These are phyloP conservation scores for Hippocampus barbouri DNA, from an alignment of 2,113 vertebrate species.

Conservation along the genomic window DNA sequence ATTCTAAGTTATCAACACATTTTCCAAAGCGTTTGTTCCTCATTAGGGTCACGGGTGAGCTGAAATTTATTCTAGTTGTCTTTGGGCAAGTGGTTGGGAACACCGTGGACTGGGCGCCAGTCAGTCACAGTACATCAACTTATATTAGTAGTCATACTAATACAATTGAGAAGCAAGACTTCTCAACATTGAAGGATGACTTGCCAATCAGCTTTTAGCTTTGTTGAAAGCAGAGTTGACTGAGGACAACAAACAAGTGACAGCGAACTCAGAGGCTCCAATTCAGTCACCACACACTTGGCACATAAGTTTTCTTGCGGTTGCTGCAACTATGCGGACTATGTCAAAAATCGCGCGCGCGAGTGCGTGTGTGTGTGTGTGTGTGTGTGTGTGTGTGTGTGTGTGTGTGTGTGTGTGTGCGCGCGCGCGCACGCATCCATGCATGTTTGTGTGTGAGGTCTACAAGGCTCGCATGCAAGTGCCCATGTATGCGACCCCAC, in stretches of 20 bases:
- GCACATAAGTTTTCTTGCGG: constrained; percentile 74
- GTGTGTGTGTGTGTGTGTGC: not conserved
- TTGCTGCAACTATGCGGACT: constrained; percentile 71
- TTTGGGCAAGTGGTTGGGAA: too few relatives aligned
- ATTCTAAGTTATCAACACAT: too few relatives aligned
- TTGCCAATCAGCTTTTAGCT: not conserved
- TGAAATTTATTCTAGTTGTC: too few relatives aligned
- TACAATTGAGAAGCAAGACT: not conserved
- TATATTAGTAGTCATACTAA: not conserved
- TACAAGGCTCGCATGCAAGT: constrained; percentile 14
- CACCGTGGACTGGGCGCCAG: too few relatives aligned
- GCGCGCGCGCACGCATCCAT: not conserved
- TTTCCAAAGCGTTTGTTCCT: too few relatives aligned
- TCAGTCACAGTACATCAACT: too few relatives aligned
- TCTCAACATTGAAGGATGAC: not conserved
- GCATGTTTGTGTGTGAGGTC: constrained; percentile 7
- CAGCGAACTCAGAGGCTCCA: constrained; percentile 54
- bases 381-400: constrained; percentile 16
- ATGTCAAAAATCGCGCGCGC: constrained; percentile 60
- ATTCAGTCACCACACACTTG: constrained; percentile 66
- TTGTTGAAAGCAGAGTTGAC: constrained; percentile 16
- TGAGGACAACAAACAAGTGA: constrained; percentile 15
- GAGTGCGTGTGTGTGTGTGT: constrained; percentile 9
- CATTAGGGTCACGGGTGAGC: too few relatives aligned
- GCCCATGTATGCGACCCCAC: not conserved